phyloP scores from a whole-genome alignment of 2,888 invertebrate genomes.

The Coronaproctus castanopsis region DNA sequence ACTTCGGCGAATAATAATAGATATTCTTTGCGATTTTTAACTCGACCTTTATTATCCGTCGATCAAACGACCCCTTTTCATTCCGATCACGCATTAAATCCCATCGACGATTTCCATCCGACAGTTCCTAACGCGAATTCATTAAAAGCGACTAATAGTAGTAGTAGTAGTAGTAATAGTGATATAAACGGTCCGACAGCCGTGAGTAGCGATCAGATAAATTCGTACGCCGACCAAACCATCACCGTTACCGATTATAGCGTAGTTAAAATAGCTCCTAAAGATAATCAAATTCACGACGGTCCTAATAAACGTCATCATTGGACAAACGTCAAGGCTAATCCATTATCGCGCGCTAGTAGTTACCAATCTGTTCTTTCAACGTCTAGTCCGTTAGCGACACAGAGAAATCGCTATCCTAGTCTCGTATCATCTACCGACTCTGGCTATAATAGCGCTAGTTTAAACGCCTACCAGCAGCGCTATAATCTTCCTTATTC shows the following conservation, averaged over 20 bases:
- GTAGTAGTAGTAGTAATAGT: neutral
- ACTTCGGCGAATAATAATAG: neutral
- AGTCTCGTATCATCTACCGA: no score
- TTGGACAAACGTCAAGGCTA: no score
- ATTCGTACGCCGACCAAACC: neutral
- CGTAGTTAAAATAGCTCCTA: slow-evolving; percentile 7
- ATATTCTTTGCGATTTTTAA: neutral
- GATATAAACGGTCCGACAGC: neutral
- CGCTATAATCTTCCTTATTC: no score
- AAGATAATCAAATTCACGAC: neutral
- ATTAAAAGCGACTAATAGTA: neutral
- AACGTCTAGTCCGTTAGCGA: no score
- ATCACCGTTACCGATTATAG: slow-evolving; percentile 5
- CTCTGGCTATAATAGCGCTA: no score
- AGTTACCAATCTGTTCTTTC: no score
- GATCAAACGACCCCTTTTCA: neutral
- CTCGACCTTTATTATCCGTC: neutral
- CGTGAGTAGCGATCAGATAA: slow-evolving; percentile 4
- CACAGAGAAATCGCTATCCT: no score
- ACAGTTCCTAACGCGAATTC: neutral
- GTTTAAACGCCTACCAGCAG: no score
- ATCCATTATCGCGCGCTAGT: no score
- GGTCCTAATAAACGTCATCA: no score
- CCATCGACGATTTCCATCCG: neutral
- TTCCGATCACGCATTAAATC: neutral